phyloP scores from a whole-genome alignment of 2,888 invertebrate genomes.

The Cerceris rybyensis region DNA sequence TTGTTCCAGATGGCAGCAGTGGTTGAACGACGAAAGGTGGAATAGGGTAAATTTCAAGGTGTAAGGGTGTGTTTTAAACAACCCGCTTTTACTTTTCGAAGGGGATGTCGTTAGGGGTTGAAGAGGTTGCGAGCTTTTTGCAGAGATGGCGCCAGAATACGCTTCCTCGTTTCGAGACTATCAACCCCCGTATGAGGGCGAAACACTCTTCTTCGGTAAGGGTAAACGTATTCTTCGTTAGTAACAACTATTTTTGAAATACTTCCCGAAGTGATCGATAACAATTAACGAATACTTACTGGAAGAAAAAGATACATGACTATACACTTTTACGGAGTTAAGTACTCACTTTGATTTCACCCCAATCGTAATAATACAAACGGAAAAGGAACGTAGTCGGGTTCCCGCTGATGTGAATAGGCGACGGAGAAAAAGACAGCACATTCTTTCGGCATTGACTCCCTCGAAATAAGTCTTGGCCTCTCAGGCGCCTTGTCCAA shows the following conservation, averaged over 20 bases:
- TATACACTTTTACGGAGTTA: conserved; percentile 2
- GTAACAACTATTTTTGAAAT: not conserved
- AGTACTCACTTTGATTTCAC: conserved; percentile 10
- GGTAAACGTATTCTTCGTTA: not conserved
- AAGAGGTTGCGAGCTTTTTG: conserved; percentile 33
- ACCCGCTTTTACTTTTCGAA: conserved; percentile 41
- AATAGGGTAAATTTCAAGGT: conserved; percentile 48
- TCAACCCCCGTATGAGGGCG: conserved; percentile 24
- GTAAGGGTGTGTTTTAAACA: conserved; percentile 56
- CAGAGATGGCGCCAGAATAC: conserved; percentile 55
- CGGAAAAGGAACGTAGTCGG: conserved; percentile 26
- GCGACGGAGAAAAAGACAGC: conserved; percentile 58
- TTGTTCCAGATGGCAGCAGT: conserved; percentile 56
- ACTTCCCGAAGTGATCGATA: too few species aligned
- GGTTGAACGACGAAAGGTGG: conserved; percentile 16
- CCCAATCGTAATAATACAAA: conserved; percentile 17
- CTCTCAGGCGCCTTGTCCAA: conserved; percentile 64
- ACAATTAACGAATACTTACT: too few species aligned
- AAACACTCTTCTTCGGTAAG: not conserved
- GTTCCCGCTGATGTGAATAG: conserved; percentile 40
- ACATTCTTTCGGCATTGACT: conserved; percentile 56
- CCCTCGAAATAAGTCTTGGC: conserved; percentile 57
- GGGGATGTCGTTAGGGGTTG: conserved; percentile 52
- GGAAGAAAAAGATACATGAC: too few species aligned
- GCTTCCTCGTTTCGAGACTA: conserved; percentile 27